phyloP scores from a whole-genome alignment of 2,888 invertebrate species.

The Amorpha juglandis region DNA sequence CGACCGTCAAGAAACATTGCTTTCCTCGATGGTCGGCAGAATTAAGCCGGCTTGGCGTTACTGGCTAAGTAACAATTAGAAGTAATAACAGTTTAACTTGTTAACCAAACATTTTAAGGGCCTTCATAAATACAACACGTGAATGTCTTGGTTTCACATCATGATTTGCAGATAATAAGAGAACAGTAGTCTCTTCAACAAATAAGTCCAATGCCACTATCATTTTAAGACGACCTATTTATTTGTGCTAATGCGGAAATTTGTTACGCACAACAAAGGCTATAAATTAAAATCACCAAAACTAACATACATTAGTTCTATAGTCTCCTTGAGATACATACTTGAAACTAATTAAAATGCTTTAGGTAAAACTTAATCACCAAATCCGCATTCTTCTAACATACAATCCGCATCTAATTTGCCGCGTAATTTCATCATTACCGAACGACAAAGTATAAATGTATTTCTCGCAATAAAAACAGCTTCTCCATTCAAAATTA shows the following conservation, averaged over 20 bases:
- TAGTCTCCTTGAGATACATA: constrained; percentile 18
- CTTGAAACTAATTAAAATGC: constrained; percentile 14
- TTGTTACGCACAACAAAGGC: background rate
- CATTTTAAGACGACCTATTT: background rate
- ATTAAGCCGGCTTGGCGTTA: no score
- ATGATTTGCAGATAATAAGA: background rate
- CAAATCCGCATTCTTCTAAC: constrained; percentile 20
- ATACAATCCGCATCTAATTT: background rate
- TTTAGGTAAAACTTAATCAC: no score
- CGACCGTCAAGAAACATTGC: no score
- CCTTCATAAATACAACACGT: background rate
- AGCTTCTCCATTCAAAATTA: constrained; percentile 12
- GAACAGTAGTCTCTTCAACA: background rate
- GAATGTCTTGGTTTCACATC: background rate
- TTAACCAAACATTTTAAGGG: background rate
- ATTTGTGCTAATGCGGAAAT: background rate
- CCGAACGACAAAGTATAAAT: background rate
- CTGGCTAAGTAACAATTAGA: no score
- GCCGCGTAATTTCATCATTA: background rate
- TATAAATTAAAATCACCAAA: constrained; percentile 3
- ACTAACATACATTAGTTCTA: constrained; percentile 2
- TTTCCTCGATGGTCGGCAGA: no score
- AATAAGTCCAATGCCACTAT: no score
- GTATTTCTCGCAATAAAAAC: background rate
- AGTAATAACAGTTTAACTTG: background rate